phyloP scores from a whole-genome alignment of 2,113 vertebrate genomes.

The Dendropsophus ebraccatus region DNA sequence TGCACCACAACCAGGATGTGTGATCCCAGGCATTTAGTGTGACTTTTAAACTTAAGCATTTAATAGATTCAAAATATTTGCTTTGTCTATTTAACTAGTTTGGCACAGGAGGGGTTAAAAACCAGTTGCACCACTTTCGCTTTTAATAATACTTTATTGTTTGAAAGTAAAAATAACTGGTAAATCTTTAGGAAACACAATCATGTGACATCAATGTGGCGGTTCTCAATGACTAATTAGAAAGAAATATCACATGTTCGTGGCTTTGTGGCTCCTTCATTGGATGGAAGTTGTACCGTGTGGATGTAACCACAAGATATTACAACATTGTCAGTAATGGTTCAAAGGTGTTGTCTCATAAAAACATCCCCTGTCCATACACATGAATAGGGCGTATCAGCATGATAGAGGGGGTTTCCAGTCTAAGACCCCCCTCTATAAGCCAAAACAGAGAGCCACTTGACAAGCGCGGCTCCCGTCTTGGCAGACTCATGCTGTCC shows the following conservation, averaged over 20 bases:
- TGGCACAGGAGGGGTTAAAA: not conserved
- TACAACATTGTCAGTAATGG: not conserved
- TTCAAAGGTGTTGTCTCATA: too few species aligned
- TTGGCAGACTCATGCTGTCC: too few species aligned
- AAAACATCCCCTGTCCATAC: too few species aligned
- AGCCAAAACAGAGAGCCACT: too few species aligned
- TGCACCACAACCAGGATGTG: not conserved
- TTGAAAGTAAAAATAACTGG: not conserved
- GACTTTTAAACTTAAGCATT: not conserved
- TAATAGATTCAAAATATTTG: slow-evolving; percentile 12
- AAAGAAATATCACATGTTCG: not conserved
- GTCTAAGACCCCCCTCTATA: too few species aligned
- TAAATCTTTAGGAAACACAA: not conserved
- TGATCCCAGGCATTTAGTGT: not conserved
- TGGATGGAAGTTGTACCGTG: not conserved
- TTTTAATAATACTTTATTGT: slow-evolving; percentile 32
- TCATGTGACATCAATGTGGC: not conserved
- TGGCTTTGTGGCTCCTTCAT: not conserved
- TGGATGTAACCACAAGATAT: not conserved
- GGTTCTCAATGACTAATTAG: not conserved
- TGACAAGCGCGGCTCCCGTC: too few species aligned
- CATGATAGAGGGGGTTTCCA: too few species aligned
- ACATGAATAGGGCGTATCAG: too few species aligned
- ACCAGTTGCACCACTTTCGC: slow-evolving; percentile 28
- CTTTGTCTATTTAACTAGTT: not conserved